Conservation (phyloP, 2,113 vertebrate species). For the Zosterops borbonicus region DNA sequence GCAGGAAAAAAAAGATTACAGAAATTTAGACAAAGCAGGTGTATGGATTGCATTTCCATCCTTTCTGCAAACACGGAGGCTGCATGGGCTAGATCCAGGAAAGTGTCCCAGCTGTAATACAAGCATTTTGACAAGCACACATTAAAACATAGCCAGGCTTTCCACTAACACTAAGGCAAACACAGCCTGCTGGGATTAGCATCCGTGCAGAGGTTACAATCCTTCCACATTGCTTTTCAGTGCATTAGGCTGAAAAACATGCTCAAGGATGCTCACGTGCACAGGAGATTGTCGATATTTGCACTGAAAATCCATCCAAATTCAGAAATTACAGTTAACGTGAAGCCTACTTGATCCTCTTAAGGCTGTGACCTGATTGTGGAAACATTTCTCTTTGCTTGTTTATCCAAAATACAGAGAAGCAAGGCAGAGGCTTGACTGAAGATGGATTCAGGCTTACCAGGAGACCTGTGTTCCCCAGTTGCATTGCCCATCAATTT, state of each 20-base stretch:
- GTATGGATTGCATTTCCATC: neutral
- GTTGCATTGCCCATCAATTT: neutral
- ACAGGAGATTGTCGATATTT: neutral
- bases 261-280: neutral
- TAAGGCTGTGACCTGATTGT: slow-evolving; percentile 39
- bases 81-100: neutral
- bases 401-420: neutral
- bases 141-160: neutral
- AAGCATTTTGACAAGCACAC: neutral
- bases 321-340: slow-evolving; percentile 23
- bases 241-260: neutral
- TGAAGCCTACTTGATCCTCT: slow-evolving; percentile 44
- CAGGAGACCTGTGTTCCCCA: neutral
- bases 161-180: neutral
- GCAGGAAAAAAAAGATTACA: neutral
- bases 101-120: neutral
- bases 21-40: neutral
- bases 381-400: neutral
- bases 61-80: neutral
- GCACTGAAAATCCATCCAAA: slow-evolving; percentile 39
- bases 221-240: neutral
- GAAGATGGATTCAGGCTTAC: neutral
- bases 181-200: neutral
- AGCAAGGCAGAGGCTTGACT: neutral
- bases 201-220: neutral